Conservation (phyloP, 2,888 invertebrate species). For the Parelbella ahira region DNA sequence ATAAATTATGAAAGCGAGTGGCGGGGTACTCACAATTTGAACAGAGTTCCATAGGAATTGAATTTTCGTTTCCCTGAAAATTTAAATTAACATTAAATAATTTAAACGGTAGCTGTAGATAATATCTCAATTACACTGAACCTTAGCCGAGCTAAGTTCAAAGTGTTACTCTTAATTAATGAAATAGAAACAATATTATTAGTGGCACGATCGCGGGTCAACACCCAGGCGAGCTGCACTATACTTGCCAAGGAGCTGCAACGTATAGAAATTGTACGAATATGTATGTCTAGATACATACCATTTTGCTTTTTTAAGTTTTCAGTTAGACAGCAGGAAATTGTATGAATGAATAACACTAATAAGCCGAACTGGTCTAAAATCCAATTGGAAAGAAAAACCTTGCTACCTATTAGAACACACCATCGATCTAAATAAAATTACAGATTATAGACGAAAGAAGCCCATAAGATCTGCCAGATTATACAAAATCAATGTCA, state of each 20-base stretch:
- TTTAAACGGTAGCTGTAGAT: too few species aligned
- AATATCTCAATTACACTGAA: too few species aligned
- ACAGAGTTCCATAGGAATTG: slow-evolving; percentile 98
- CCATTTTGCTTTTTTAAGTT: slow-evolving; percentile 30
- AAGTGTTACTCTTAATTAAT: not conserved
- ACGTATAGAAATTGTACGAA: slow-evolving; percentile 6
- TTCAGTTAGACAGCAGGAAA: slow-evolving; percentile 19
- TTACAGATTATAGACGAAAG: slow-evolving; percentile 15
- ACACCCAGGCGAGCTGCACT: slow-evolving; percentile 21
- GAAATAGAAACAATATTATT: slow-evolving; percentile 12
- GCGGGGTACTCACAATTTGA: slow-evolving; percentile 90
- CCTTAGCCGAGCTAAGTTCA: too few species aligned
- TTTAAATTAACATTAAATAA: slow-evolving; percentile 9
- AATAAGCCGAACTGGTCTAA: not conserved
- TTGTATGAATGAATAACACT: slow-evolving; percentile 8
- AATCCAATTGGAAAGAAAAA: slow-evolving; percentile 28
- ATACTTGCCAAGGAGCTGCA: slow-evolving; percentile 18
- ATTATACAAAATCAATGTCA: slow-evolving; percentile 22
- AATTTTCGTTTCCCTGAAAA: slow-evolving; percentile 96
- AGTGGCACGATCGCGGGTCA: slow-evolving; percentile 14
- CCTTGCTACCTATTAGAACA: slow-evolving; percentile 11
- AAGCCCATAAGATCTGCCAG: slow-evolving; percentile 24
- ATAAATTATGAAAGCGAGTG: slow-evolving; percentile 33
- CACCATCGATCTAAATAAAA: slow-evolving; percentile 44
- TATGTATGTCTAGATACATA: slow-evolving; percentile 23